These are phyloP conservation scores for Hemibagrus wyckioides DNA, from an alignment of 2,113 vertebrate genomes.

Conservation along the genomic window DNA sequence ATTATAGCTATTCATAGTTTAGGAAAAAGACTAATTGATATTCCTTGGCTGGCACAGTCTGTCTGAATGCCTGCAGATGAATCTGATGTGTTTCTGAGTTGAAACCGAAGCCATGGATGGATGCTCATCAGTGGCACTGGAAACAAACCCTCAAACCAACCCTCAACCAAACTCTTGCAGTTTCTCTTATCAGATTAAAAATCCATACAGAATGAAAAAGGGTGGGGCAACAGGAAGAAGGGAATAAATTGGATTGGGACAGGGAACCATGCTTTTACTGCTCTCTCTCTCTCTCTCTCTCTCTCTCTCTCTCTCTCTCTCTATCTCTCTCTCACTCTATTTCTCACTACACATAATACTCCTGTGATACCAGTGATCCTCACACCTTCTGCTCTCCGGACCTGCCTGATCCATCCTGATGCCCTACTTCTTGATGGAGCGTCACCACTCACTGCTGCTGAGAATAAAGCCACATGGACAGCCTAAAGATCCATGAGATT, in stretches of 20 bases:
- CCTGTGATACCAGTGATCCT: too few species aligned
- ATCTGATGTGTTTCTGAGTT: conserved; percentile 68
- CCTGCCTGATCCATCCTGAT: too few species aligned
- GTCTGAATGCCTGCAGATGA: conserved; percentile 68
- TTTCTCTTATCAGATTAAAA: neutral
- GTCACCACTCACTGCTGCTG: too few species aligned
- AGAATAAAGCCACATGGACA: too few species aligned
- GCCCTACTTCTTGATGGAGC: too few species aligned
- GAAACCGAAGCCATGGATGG: conserved; percentile 39
- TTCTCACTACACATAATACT: too few species aligned
- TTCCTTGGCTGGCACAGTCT: conserved; percentile 61
- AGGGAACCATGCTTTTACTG: neutral
- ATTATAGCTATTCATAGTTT: conserved; percentile 70
- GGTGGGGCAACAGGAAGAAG: neutral
- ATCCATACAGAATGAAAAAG: neutral
- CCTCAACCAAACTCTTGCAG: neutral
- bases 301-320: too few species aligned
- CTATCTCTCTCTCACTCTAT: too few species aligned
- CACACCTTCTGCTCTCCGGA: too few species aligned
- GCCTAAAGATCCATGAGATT: too few species aligned
- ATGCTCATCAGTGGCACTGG: neutral
- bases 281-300: too few species aligned
- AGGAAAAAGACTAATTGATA: conserved; percentile 63
- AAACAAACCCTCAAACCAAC: neutral
- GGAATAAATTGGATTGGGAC: conserved; percentile 15